phyloP scores from a whole-genome alignment of 2,888 invertebrate genomes.

The Diarsia brunnea region DNA sequence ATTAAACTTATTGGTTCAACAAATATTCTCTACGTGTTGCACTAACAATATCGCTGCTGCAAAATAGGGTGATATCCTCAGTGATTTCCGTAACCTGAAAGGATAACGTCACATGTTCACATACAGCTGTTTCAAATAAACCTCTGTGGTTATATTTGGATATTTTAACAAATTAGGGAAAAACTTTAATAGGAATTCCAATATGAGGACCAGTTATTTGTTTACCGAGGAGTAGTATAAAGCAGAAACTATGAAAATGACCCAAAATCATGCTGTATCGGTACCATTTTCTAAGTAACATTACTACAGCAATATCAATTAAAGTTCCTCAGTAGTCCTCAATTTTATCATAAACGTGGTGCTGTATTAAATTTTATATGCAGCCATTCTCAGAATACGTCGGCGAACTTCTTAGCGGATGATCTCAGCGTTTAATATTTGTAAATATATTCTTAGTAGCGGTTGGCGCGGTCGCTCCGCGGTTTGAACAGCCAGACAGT shows the following conservation, averaged over 20 bases:
- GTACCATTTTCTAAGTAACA: conserved; percentile 5
- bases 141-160: not conserved
- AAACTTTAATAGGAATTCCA: not conserved
- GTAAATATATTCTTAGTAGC: conserved; percentile 54
- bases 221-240: conserved; percentile 9
- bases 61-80: not conserved
- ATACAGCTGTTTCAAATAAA: not conserved
- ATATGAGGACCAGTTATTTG: not conserved
- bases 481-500: conserved; percentile 55
- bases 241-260: conserved; percentile 25
- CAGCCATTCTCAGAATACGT: conserved; percentile 66
- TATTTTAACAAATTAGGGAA: no score
- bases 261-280: conserved; percentile 6
- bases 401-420: conserved; percentile 63
- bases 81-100: not conserved
- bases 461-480: conserved; percentile 42
- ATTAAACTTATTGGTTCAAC: no score
- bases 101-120: not conserved
- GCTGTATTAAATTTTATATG: conserved; percentile 50
- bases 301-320: conserved; percentile 29
- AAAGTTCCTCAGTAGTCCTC: conserved; percentile 37
- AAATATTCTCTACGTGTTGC: no score
- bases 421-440: conserved; percentile 71
- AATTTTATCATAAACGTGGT: conserved; percentile 49
- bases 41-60: no score